Base-by-base conservation (phyloP, 2,113 vertebrate genomes). In the Fulmarus glacialis region DNA sequence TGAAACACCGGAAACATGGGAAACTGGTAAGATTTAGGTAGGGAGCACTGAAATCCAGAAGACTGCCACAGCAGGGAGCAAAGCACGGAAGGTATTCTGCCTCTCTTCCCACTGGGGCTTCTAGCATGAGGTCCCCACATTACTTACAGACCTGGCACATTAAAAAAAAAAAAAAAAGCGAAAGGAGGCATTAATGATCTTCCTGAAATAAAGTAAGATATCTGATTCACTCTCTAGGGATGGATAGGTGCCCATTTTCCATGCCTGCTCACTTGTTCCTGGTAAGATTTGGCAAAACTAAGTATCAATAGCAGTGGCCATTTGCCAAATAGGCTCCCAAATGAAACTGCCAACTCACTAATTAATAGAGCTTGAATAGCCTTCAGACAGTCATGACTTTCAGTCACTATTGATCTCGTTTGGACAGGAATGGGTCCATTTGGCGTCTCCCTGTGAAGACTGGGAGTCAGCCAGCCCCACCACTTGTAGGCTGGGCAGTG, bases 311-410 rank as follows among this genome's bases (percentile, higher is more conserved):
- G 40, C 45, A n/a, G 56, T 53, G 34, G 43, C 58, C 64, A 70
- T 82, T 85, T 96, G 81, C 84, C 90, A 94, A 40, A 89, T 4
- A 38, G 42, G 38, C 58, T 89, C 68, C 82, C 36, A 36, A 84
- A 91, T n/a, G 30, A 87, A 95, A 79, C 42, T 59, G 80, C 42
- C 60, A 87, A 50, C 40, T 94, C 48, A 45, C 12, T 82, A 26
- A 48, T 78, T 47, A 74, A 40, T 40, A 56, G 62, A 42, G 8
- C 9, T 60, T 77, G 70, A 75, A 45, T 13, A 58, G 45, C 48
- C 66, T 80, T 89, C 78, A 89, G 52, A 29, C 9, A 72, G 20
- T 4, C 45, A 80, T 8, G n/a, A 12, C 74, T 94, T 92, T 32
- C 72, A 58, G 55, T 43, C 47, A 48, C 16, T 42, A 3, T 22